Evolutionary conservation across 2,113 vertebrate genomes (phyloP), one percentile per base, ranked within the genome.

Genomic region (Anolis carolinensis): DNA sequence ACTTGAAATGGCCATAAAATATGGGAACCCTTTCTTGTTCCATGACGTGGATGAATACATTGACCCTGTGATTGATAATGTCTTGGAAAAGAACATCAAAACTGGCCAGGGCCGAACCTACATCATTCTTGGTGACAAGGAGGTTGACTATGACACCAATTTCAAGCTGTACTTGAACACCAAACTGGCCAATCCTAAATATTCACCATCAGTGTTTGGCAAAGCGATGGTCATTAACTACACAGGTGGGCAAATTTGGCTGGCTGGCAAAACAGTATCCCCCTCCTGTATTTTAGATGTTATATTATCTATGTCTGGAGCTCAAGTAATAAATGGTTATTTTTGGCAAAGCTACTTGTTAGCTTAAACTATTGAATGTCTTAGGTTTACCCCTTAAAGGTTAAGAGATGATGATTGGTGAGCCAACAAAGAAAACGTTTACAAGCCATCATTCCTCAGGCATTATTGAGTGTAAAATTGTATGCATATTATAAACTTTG

Each of bases 201-300:
- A 97, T 90, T 96, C 97, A 4, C 98, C 98, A 0, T 98, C 98
- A 0, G 97, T 99, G 87, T 99, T 99, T 92, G 98, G 98, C 83
- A 99, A 98, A 93, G 97, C 98, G 86, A 97, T 98, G 97, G 98
- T 99, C 92, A 99, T 99, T 89, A 99, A 99, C 88, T 99, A 99
- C 27, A 98, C 98, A 6, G 99, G 99, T 99, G 90, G 96, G 97
- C 2, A 63, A 2, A 63, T 55, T 0, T 0, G 0, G 68, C 7
- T 0, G n/a, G 68, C 87, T 73, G 30, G 67, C 6, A 44, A 21
- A 59, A n/a, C 20, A n/a, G 50, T 3, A 7, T 48, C 14, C 2
- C 63, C 16, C 23, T 67, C 63, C 63, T 67, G 25, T 7, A 67
- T 67, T 67, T 27, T 25, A 27, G 21, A 25, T 44, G 11, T 23